These are phyloP conservation scores for Heliconius charithonia DNA, from an alignment of 2,888 invertebrate species.

Conservation along the genomic window DNA sequence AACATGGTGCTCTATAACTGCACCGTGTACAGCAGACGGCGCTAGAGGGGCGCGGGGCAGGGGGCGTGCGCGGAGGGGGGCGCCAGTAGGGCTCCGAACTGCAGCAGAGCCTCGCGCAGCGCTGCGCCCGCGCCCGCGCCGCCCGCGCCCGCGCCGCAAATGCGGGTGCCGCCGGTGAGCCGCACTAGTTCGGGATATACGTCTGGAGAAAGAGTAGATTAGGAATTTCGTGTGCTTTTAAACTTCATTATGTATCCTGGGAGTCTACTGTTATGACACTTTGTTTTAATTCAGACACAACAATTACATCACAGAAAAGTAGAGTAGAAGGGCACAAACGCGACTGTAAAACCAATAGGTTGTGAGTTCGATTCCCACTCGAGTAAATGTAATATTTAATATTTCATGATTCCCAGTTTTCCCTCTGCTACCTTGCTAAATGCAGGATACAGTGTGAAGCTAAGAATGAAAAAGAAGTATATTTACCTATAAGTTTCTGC, in stretches of 20 bases:
- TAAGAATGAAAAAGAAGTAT: background rate
- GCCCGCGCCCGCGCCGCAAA: constrained; percentile 87
- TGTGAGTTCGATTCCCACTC: no score
- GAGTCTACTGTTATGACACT: no score
- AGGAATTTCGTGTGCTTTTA: no score
- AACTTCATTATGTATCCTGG: no score
- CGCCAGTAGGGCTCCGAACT: constrained; percentile 92
- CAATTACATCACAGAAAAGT: no score
- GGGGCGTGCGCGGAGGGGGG: constrained; percentile 76
- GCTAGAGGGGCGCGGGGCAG: constrained; percentile 67
- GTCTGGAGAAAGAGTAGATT: constrained; percentile 54
- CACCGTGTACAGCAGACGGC: constrained; percentile 68
- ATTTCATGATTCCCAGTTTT: no score
- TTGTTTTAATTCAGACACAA: no score
- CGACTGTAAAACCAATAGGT: no score
- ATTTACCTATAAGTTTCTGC: constrained; percentile 92
- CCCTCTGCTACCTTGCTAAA: no score
- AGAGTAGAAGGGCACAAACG: no score
- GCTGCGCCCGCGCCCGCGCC: constrained; percentile 84
- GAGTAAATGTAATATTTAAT: no score
- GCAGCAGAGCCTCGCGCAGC: constrained; percentile 92
- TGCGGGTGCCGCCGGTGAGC: constrained; percentile 92
- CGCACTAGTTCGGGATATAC: constrained; percentile 95
- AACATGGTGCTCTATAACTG: constrained; percentile 62
- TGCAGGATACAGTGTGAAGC: no score